These are phyloP conservation scores for Acanthosepion lycidas DNA, from an alignment of 2,888 invertebrate species.

Conservation along the genomic window DNA sequence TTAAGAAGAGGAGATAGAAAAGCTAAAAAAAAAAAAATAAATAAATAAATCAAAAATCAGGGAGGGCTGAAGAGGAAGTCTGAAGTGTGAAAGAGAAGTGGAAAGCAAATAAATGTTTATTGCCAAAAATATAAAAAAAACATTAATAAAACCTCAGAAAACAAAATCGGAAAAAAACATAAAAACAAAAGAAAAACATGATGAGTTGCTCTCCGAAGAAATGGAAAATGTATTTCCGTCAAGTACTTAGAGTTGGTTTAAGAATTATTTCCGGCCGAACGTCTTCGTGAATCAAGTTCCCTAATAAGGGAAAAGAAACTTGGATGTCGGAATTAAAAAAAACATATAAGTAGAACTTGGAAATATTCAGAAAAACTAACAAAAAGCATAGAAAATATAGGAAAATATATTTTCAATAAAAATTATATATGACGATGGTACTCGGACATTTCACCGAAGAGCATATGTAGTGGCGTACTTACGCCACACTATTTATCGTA, in stretches of 20 bases:
- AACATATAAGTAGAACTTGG: not conserved
- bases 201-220: not conserved
- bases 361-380: no score
- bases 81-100: not conserved
- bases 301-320: not conserved
- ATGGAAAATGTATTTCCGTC: not conserved
- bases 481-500: no score
- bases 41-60: not conserved
- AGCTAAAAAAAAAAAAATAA: not conserved
- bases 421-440: no score
- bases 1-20: not conserved
- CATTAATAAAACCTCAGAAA: not conserved
- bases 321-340: not conserved
- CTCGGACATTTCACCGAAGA: no score
- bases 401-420: no score
- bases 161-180: not conserved
- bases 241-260: not conserved
- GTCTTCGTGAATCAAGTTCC: not conserved
- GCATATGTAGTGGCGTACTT: no score
- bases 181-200: not conserved
- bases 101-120: not conserved
- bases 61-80: not conserved
- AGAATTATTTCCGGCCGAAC: not conserved
- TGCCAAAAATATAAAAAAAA: not conserved
- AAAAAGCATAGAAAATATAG: no score